Evolutionary conservation across 2,797 vertebrate genomes (phyloP).

Genomic region (Channallabes apus): DNA sequence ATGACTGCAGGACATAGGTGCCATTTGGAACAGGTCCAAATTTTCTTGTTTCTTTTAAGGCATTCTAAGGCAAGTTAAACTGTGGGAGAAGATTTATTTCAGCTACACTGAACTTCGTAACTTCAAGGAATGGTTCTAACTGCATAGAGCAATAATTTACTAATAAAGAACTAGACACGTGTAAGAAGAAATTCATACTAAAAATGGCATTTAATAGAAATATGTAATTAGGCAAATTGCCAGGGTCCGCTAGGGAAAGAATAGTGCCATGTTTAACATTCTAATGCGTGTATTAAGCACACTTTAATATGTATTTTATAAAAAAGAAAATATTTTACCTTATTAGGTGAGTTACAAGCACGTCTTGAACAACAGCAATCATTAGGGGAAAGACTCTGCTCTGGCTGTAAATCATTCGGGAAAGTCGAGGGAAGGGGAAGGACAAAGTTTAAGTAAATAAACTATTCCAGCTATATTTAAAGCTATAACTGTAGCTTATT

Average conservation of each 20-base stretch:
- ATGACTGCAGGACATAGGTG: neutral
- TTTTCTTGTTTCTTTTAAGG: neutral
- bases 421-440: neutral
- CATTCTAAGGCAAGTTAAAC: neutral
- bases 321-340: neutral
- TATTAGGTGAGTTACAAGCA: neutral
- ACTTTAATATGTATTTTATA: neutral
- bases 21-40: neutral
- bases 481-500: neutral
- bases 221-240: neutral
- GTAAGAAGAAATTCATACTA: neutral
- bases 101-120: neutral
- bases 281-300: neutral
- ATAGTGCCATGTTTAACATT: neutral
- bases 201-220: neutral
- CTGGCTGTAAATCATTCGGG: neutral
- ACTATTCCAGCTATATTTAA: neutral
- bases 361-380: neutral
- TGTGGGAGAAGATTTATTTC: neutral
- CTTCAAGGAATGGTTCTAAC: neutral
- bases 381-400: neutral
- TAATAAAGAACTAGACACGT: neutral
- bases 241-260: neutral
- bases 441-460: slow-evolving; percentile 6
- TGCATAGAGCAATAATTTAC: neutral